phyloP scores from a whole-genome alignment of 2,888 invertebrate genomes.

The Noctua pronuba region DNA sequence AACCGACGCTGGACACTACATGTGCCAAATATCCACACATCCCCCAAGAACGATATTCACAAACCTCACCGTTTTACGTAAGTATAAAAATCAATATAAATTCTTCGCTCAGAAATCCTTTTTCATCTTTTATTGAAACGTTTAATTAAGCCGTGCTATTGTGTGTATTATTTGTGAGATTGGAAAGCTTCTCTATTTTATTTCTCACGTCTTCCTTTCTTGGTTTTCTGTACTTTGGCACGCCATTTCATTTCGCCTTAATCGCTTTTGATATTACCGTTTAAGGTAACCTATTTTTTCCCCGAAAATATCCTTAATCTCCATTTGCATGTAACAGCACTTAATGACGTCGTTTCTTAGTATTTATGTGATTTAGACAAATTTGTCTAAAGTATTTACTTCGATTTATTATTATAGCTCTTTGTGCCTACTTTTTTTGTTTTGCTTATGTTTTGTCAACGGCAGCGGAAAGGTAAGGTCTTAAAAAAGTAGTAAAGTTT shows the following conservation, averaged over 20 bases:
- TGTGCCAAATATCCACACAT: slow-evolving; percentile 95
- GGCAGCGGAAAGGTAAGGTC: slow-evolving; percentile 34
- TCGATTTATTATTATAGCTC: slow-evolving; percentile 32
- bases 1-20: slow-evolving; percentile 93
- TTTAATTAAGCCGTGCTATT: slow-evolving; percentile 52
- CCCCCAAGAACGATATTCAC: slow-evolving; percentile 94
- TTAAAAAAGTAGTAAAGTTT: slow-evolving; percentile 59
- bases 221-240: slow-evolving; percentile 29
- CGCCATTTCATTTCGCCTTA: slow-evolving; percentile 51
- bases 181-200: slow-evolving; percentile 32
- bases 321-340: slow-evolving; percentile 46
- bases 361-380: slow-evolving; percentile 42
- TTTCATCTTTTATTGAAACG: slow-evolving; percentile 21
- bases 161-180: slow-evolving; percentile 44
- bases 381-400: slow-evolving; percentile 56
- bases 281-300: slow-evolving; percentile 49
- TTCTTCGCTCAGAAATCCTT: slow-evolving; percentile 3
- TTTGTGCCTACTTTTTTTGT: slow-evolving; percentile 8
- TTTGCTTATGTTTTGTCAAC: slow-evolving; percentile 34
- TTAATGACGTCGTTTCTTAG: slow-evolving; percentile 49
- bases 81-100: slow-evolving; percentile 71
- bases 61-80: slow-evolving; percentile 94
- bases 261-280: slow-evolving; percentile 68
- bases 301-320: slow-evolving; percentile 45
- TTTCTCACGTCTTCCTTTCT: slow-evolving; percentile 26